A percentile compares a stretch with the other conserved stretches of the same genome.
Conservation (phyloP, 2,113 vertebrate species). For the Regulus satrapa region DNA sequence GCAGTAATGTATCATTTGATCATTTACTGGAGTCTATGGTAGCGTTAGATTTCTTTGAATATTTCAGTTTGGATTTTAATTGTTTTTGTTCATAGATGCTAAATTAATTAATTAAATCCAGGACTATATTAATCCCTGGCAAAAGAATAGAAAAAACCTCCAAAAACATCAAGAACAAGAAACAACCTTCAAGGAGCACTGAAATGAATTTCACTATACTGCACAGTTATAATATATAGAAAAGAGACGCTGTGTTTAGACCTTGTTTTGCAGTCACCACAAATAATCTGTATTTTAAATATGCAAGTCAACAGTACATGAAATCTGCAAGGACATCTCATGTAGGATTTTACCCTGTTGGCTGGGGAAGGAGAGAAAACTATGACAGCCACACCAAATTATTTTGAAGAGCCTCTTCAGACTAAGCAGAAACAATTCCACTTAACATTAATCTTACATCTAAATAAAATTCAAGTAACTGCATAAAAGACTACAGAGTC, state of each 20-base stretch:
- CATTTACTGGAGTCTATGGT: not conserved
- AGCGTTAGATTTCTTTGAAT: not conserved
- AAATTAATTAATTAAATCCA: not conserved
- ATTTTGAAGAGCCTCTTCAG: not conserved
- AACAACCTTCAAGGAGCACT: not conserved
- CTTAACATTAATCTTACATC: not conserved
- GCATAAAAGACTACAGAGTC: not conserved
- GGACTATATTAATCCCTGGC: not conserved
- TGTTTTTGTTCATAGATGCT: not conserved
- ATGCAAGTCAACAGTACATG: not conserved
- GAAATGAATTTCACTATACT: not conserved
- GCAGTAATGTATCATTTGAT: not conserved
- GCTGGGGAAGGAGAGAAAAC: not conserved
- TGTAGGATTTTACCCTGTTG: not conserved
- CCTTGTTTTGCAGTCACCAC: not conserved
- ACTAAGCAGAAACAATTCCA: not conserved
- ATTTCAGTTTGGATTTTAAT: not conserved
- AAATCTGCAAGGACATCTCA: not conserved
- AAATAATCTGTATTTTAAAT: not conserved
- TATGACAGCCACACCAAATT: not conserved
- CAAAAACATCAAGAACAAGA: not conserved
- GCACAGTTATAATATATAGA: not conserved
- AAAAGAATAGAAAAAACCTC: not conserved
- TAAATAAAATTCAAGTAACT: slow-evolving; percentile 2
- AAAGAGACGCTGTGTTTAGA: not conserved